Percentiles rank a stretch among this genome's conserved stretches.
Conservation (phyloP, 2,888 invertebrate species). For the Endomychus coccineus region DNA sequence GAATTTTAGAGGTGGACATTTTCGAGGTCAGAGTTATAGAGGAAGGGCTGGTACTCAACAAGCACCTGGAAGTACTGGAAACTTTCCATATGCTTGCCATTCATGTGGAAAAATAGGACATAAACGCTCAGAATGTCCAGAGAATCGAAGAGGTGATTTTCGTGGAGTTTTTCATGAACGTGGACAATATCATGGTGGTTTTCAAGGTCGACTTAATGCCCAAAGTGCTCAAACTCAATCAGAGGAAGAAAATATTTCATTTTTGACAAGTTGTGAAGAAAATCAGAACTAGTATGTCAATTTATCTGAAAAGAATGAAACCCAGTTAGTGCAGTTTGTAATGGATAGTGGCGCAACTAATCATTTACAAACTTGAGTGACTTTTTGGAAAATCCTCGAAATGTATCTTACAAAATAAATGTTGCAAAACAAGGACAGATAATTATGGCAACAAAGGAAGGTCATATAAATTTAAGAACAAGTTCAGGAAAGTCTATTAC, state of each 20-base stretch:
- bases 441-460: slow-evolving; percentile 3
- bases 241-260: slow-evolving; percentile 3
- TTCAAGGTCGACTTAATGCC: background rate
- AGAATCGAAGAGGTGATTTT: slow-evolving; percentile 1
- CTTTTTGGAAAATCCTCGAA: background rate
- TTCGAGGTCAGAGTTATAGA: too few species aligned
- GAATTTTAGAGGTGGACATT: too few species aligned
- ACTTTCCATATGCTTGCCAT: slow-evolving; percentile 5
- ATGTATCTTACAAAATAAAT: slow-evolving; percentile 2
- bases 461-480: slow-evolving; percentile 5
- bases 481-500: slow-evolving; percentile 4
- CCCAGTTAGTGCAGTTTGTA: slow-evolving; percentile 7
- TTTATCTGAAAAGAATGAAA: too few species aligned
- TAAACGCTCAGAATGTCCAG: slow-evolving; percentile 4
- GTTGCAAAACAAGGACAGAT: slow-evolving; percentile 7
- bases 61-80: background rate
- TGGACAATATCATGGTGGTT: too few species aligned
- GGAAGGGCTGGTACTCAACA: too few species aligned
- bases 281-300: too few species aligned
- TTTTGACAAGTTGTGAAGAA: slow-evolving; percentile 2
- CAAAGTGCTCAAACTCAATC: background rate
- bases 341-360: slow-evolving; percentile 12
- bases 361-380: slow-evolving; percentile 4
- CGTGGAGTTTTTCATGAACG: too few species aligned
- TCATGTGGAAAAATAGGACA: slow-evolving; percentile 6